Evolutionary conservation across 2,888 invertebrate genomes (phyloP), one percentile per base, ranked within the genome.

Genomic region (Noctuana brunneofusca): DNA sequence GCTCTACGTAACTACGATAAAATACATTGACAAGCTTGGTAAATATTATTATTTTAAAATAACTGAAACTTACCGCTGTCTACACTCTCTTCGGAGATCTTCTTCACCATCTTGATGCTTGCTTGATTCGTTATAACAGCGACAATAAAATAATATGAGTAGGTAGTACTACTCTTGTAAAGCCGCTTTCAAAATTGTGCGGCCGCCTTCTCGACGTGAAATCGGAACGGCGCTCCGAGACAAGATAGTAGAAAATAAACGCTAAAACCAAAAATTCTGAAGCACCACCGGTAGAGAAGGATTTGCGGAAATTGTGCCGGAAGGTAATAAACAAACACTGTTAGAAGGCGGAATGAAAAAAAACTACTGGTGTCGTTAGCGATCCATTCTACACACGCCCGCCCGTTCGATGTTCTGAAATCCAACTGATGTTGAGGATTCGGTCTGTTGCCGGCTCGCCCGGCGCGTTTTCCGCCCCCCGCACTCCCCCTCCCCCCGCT

Each of bases 281-380:
- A 88, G 87, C 90, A 90, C 90, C 88, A 84, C 86, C 62, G 54
- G 79, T 86, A 88, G 89, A 91, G 88, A 89, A 90, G 87, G 88
- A 87, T 88, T 81, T 80, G 80, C 80, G 82, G 80, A 83, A 83
- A 87, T 74, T 87, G 79, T 87, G 84, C 82, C 86, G 80, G 84
- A 89, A 83, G 86, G 86, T 84, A 84, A 86, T 71, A 75, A 75
- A 90, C 87, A 90, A 90, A 89, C 90, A 90, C 90, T 89, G 83
- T 68, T 87, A 87, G 89, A 90, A 90, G 89, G 86, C 92, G 92
- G 89, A 89, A 88, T 93, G 84, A 89, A 93, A 93, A 93, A 89
- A 87, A 87, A 92, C 92, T 92, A 91, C 89, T 93, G 92, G 86
- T 93, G 90, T 87, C 80, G 74, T 84, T 90, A 91, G 79, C 90